Evolutionary conservation across 2,113 vertebrate species (phyloP).

Genomic region (Taxidea taxus): DNA sequence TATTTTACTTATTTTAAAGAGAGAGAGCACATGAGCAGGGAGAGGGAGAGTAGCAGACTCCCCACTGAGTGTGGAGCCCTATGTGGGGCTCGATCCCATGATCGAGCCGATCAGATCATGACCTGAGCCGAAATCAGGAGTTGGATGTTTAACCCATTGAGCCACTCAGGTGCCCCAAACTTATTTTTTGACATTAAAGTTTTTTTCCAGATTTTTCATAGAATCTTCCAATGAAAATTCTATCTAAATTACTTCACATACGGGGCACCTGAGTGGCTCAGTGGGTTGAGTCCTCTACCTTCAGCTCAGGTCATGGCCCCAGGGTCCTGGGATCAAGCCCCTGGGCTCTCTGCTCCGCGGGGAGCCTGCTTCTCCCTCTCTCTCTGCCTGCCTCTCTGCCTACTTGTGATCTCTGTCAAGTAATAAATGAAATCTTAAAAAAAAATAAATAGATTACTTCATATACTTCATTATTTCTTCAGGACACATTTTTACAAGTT

Average conservation of each 20-base stretch:
- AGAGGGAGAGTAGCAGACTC: background rate
- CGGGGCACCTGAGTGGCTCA: too few relatives aligned
- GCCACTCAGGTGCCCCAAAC: background rate
- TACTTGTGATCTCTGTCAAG: too few relatives aligned
- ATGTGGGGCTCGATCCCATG: background rate
- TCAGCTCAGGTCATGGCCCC: too few relatives aligned
- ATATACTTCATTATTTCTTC: conserved; percentile 6
- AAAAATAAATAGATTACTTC: background rate
- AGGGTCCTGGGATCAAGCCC: too few relatives aligned
- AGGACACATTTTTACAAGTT: background rate
- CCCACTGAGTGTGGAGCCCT: background rate
- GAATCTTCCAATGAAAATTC: conserved; percentile 5
- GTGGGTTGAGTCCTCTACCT: too few relatives aligned
- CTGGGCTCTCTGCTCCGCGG: too few relatives aligned
- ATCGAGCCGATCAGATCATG: too few relatives aligned
- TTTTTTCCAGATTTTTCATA: background rate
- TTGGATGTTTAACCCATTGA: background rate
- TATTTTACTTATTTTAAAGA: background rate
- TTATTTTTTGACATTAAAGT: background rate
- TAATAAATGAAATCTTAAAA: too few relatives aligned
- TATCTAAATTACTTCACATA: background rate
- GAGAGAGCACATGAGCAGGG: background rate
- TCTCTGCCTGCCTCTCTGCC: too few relatives aligned
- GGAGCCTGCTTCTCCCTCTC: too few relatives aligned
- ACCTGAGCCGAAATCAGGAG: background rate